Percentiles rank a stretch among this genome's conserved stretches.
Evolutionary conservation across 2,797 vertebrate genomes (phyloP).

Genomic region (Tokudaia muenninki): DNA sequence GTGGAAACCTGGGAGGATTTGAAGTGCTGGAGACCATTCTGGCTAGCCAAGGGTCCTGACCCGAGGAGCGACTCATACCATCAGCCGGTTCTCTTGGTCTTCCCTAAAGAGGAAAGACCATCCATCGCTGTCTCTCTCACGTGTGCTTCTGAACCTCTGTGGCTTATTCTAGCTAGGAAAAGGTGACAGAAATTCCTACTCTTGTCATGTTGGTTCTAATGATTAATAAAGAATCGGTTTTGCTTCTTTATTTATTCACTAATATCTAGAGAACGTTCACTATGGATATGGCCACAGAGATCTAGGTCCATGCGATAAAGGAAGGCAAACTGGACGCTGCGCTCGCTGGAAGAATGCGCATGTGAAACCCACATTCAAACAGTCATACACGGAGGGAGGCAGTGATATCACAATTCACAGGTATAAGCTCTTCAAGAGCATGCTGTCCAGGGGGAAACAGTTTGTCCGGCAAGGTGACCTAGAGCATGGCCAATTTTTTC

Average conservation of each 20-base stretch:
- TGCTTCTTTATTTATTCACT: constrained; percentile 9
- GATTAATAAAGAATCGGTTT: neutral
- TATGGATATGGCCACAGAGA: neutral
- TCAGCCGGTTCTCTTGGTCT: neutral
- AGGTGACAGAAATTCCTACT: neutral
- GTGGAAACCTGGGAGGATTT: neutral
- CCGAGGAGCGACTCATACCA: neutral
- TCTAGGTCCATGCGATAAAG: constrained; percentile 16
- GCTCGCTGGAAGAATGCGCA: neutral
- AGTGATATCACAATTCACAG: neutral
- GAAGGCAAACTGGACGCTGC: neutral
- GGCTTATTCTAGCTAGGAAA: constrained; percentile 20
- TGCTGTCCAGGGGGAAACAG: neutral
- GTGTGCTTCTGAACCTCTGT: neutral
- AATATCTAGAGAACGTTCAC: neutral
- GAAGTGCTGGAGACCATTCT: neutral
- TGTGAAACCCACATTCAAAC: neutral
- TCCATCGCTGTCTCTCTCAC: neutral
- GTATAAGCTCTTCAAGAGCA: constrained; percentile 18
- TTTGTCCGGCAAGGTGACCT: neutral
- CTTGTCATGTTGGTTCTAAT: constrained; percentile 16
- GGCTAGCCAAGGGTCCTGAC: neutral
- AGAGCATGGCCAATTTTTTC: neutral
- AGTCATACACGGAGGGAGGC: neutral
- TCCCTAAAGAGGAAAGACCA: constrained; percentile 5